A percentile compares a stretch with the other conserved stretches of the same genome.
These are phyloP conservation scores for Gnathonemus longibarbis DNA, from an alignment of 2,113 vertebrate species.

Conservation along the genomic window DNA sequence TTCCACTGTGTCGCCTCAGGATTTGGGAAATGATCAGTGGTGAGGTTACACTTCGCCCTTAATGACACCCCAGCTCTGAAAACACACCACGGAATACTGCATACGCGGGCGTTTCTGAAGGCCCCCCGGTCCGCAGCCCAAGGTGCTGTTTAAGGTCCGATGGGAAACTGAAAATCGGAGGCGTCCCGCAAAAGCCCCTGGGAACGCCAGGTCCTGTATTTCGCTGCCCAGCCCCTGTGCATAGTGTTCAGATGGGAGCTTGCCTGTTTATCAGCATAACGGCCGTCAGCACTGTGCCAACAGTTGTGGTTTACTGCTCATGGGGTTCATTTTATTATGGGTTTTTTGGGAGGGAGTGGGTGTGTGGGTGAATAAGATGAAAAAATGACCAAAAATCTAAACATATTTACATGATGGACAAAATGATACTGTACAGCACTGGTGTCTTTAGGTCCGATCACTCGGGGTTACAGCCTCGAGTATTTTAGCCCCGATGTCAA, in stretches of 20 bases:
- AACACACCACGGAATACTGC: constrained; percentile 38
- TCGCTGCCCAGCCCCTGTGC: not conserved
- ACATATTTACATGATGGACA: not conserved
- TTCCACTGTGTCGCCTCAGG: constrained; percentile 46
- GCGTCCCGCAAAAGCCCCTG: too few relatives aligned
- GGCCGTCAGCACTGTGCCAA: not conserved
- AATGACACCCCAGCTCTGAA: constrained; percentile 47
- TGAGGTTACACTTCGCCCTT: constrained; percentile 34
- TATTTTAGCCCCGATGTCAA: too few relatives aligned
- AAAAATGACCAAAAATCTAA: not conserved
- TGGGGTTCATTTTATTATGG: not conserved
- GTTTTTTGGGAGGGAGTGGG: not conserved
- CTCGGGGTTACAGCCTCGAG: too few relatives aligned
- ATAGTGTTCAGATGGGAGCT: not conserved
- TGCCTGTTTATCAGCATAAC: not conserved
- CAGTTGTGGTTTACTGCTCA: not conserved
- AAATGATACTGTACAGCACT: not conserved
- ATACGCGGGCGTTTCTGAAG: constrained; percentile 21
- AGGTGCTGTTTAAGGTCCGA: not conserved
- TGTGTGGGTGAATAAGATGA: not conserved
- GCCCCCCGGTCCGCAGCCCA: not conserved
- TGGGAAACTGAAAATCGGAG: not conserved
- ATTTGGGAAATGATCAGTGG: constrained; percentile 66
- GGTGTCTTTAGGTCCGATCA: too few relatives aligned
- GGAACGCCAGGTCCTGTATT: not conserved